Percentiles rank a stretch among this genome's conserved stretches.
Evolutionary conservation across 92 coral and sea anemone species (phyloP).

Genomic region (Porites divaricata): DNA sequence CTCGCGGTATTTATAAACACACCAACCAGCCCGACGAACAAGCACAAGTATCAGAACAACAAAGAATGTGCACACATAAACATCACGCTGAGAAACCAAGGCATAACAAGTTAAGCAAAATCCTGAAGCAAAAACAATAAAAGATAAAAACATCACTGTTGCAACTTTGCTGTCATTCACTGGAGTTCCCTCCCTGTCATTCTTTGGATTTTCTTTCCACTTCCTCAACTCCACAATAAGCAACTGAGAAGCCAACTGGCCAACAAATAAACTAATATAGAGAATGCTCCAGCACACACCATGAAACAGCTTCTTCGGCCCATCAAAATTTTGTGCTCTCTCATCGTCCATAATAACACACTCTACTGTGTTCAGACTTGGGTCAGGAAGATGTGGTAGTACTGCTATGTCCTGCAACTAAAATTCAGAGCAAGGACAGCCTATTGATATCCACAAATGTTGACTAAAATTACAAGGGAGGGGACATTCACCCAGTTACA

Average conservation of each 20-base stretch:
- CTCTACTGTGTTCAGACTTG: slow-evolving; percentile 24
- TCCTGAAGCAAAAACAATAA: neutral
- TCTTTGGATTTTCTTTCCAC: slow-evolving; percentile 1
- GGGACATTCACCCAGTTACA: too few relatives aligned
- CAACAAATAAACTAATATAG: slow-evolving; percentile 2
- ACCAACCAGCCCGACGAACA: neutral
- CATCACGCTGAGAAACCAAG: neutral
- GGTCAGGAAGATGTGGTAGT: neutral
- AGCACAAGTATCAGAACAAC: neutral
- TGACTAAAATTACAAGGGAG: too few relatives aligned
- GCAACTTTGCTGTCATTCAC: neutral
- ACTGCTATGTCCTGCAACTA: slow-evolving; percentile 33
- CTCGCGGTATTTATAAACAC: too few relatives aligned
- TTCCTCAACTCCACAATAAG: neutral
- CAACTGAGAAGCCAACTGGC: neutral
- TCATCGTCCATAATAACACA: slow-evolving; percentile 45
- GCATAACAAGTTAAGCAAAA: neutral
- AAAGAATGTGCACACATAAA: neutral
- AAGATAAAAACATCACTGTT: slow-evolving; percentile 4
- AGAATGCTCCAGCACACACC: slow-evolving; percentile 16
- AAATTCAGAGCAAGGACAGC: neutral
- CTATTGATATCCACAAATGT: too few relatives aligned
- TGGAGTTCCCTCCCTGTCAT: too few relatives aligned
- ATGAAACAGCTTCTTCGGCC: neutral
- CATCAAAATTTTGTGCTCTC: slow-evolving; percentile 15